Evolutionary conservation across 2,888 invertebrate species (phyloP).

Genomic region (Phaonia tiefii): DNA sequence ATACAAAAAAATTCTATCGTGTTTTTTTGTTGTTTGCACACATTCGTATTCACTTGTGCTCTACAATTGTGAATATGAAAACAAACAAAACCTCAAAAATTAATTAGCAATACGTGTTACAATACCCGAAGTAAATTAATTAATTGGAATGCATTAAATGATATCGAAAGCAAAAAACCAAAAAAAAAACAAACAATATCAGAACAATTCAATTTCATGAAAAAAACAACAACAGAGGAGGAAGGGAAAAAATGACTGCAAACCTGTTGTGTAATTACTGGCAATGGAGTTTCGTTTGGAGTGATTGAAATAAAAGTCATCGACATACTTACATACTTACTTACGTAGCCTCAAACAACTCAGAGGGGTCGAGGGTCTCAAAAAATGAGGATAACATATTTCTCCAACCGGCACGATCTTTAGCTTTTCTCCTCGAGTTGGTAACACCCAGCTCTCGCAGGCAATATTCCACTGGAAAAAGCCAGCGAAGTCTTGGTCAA

Average conservation of each 20-base stretch:
- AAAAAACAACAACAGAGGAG: background rate
- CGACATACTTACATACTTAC: no score
- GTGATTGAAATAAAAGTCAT: no score
- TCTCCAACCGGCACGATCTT: no score
- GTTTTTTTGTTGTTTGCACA: constrained; percentile 4
- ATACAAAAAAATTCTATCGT: constrained; percentile 32
- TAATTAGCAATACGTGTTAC: constrained; percentile 71
- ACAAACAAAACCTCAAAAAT: constrained; percentile 72
- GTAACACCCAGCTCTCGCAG: no score
- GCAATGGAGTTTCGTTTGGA: no score
- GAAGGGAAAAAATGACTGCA: background rate
- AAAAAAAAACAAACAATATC: constrained; percentile 13
- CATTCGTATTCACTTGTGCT: no score
- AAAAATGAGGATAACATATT: no score
- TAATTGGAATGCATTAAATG: constrained; percentile 68
- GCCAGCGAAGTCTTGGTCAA: no score
- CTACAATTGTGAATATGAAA: constrained; percentile 58
- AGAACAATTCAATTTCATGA: constrained; percentile 8
- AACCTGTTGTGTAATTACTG: constrained; percentile 41
- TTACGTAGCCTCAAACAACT: no score
- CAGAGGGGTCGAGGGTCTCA: no score
- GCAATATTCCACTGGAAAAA: no score
- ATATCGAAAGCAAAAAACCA: background rate
- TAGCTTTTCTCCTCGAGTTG: no score
- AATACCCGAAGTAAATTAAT: constrained; percentile 70